phyloP scores from a whole-genome alignment of 2,797 vertebrate species.

The Pangasius mekongensis region DNA sequence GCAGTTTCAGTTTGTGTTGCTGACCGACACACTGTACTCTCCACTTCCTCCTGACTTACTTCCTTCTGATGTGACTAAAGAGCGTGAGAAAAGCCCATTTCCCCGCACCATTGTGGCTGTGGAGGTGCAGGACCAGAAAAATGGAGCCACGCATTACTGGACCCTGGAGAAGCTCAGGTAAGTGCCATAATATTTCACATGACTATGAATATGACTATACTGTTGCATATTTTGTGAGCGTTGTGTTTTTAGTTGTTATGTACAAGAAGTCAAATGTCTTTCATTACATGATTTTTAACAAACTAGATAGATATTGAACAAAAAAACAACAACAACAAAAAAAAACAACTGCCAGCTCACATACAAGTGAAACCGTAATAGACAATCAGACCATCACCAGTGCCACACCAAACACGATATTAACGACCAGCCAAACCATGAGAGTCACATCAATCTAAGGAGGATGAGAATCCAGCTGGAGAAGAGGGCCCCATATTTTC shows the following conservation, averaged over 20 bases:
- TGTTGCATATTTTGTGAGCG: neutral
- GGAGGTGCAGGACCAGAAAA: constrained; percentile 97
- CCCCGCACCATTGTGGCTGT: constrained; percentile 95
- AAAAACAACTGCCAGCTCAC: too few relatives aligned
- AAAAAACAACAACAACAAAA: too few relatives aligned
- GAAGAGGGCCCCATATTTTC: too few relatives aligned
- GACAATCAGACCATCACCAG: too few relatives aligned
- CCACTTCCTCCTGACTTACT: constrained; percentile 91
- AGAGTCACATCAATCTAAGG: too few relatives aligned
- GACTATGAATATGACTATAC: neutral
- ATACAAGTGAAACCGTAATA: too few relatives aligned
- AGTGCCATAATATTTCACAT: neutral
- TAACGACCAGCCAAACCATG: too few relatives aligned
- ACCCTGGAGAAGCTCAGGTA: constrained; percentile 96
- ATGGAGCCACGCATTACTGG: constrained; percentile 97
- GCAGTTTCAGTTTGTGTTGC: constrained; percentile 96
- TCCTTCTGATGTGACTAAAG: constrained; percentile 83
- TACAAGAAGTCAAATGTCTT: neutral
- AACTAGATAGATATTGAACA: neutral
- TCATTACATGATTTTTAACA: neutral
- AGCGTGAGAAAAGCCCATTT: constrained; percentile 87
- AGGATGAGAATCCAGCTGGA: too few relatives aligned
- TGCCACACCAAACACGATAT: too few relatives aligned
- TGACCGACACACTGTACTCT: constrained; percentile 96
- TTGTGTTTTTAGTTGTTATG: neutral